These are phyloP conservation scores for Tenthredo scrophulariae DNA, from an alignment of 2,888 invertebrate species.

Conservation along the genomic window DNA sequence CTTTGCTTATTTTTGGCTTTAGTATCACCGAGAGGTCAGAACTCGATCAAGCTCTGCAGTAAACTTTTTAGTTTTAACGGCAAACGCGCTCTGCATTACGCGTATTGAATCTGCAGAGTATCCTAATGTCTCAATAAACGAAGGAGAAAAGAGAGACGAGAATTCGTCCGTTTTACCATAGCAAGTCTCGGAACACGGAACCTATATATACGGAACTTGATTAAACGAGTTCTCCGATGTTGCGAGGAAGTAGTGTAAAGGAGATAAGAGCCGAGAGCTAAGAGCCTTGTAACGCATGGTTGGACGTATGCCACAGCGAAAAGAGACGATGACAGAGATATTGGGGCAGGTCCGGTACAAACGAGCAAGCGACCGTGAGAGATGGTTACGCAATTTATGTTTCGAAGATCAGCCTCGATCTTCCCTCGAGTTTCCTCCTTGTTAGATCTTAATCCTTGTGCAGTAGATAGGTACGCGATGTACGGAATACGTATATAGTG, in stretches of 20 bases:
- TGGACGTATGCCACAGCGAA: slow-evolving; percentile 54
- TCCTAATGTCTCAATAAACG: neutral
- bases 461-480: neutral
- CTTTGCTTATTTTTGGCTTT: slow-evolving; percentile 48
- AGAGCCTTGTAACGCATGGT: slow-evolving; percentile 41
- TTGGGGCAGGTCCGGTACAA: slow-evolving; percentile 66
- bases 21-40: slow-evolving; percentile 48
- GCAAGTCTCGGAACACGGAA: neutral
- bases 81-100: neutral
- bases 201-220: neutral
- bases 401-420: slow-evolving; percentile 40
- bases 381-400: slow-evolving; percentile 49
- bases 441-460: neutral
- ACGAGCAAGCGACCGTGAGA: slow-evolving; percentile 55
- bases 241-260: neutral
- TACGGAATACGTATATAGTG: neutral
- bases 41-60: slow-evolving; percentile 41
- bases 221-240: neutral
- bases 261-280: slow-evolving; percentile 4
- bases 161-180: neutral
- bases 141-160: neutral
- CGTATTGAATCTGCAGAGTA: neutral
- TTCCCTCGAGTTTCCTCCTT: slow-evolving; percentile 18
- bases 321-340: slow-evolving; percentile 55
- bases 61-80: slow-evolving; percentile 20